Percentiles rank a stretch among this genome's conserved stretches.
phyloP scores from a whole-genome alignment of 23 tunicate species.

The Corella eumyota region DNA sequence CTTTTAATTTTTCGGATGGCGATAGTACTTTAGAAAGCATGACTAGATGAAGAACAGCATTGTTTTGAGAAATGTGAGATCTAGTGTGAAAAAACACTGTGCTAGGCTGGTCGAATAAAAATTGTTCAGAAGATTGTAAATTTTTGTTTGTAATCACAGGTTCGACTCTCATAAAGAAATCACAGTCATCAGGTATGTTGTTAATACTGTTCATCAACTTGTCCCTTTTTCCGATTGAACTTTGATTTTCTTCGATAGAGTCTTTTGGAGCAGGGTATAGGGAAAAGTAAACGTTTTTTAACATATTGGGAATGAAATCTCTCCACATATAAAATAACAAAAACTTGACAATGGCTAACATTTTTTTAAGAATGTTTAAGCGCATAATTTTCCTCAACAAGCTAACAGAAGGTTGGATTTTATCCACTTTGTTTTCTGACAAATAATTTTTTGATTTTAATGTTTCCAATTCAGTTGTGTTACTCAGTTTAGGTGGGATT shows the following conservation, averaged over 20 bases:
- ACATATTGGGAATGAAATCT: conserved; percentile 20
- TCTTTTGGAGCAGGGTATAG: conserved; percentile 2
- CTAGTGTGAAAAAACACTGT: conserved; percentile 35
- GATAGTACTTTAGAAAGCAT: conserved; percentile 22
- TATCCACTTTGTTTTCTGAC: too few species aligned
- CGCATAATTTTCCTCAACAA: too few species aligned
- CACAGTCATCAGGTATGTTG: conserved; percentile 36
- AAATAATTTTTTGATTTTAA: too few species aligned
- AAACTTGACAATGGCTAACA: conserved; percentile 16
- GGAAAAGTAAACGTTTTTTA: conserved; percentile 1
- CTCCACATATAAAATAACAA: conserved; percentile 15
- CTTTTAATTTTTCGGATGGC: conserved; percentile 25
- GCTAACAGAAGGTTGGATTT: too few species aligned
- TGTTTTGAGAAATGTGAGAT: not conserved
- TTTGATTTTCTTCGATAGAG: not conserved
- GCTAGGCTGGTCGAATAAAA: conserved; percentile 22
- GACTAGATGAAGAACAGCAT: conserved; percentile 25
- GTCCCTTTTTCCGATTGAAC: not conserved
- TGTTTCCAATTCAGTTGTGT: too few species aligned
- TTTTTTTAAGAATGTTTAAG: not conserved
- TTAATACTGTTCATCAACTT: conserved; percentile 4
- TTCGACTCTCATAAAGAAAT: conserved; percentile 49
- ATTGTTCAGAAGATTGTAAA: not conserved
- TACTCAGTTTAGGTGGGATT: too few species aligned
- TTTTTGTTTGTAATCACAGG: conserved; percentile 16